Evolutionary conservation across 2,888 invertebrate genomes (phyloP).

Genomic region (Hylaea fasciaria): DNA sequence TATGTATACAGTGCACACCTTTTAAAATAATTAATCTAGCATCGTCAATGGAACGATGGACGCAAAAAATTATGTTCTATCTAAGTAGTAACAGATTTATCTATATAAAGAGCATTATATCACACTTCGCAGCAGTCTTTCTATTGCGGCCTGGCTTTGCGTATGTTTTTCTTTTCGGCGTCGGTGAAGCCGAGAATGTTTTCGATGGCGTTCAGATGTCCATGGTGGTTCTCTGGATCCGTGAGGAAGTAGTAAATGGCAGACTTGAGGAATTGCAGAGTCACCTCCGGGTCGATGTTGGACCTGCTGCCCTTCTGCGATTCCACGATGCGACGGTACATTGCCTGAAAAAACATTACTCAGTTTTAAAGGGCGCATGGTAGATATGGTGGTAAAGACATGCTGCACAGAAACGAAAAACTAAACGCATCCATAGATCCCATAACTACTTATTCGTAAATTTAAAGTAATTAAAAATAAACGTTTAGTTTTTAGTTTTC

Average conservation of each 20-base stretch:
- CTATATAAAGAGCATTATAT: constrained; percentile 69
- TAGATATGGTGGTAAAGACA: background rate
- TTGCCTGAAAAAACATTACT: constrained; percentile 85
- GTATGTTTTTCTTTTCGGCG: constrained; percentile 91
- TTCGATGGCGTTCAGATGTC: constrained; percentile 95
- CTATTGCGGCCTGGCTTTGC: constrained; percentile 86
- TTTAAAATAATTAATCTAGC: constrained; percentile 34
- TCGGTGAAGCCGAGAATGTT: constrained; percentile 96
- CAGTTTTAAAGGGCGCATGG: constrained; percentile 2
- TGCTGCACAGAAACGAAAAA: background rate
- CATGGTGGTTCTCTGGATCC: constrained; percentile 94
- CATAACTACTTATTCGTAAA: background rate
- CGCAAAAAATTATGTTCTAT: constrained; percentile 54
- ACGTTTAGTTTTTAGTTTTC: too few species aligned
- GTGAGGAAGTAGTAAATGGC: constrained; percentile 97
- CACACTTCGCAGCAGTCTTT: constrained; percentile 75
- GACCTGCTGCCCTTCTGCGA: constrained; percentile 89
- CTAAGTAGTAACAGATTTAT: constrained; percentile 58
- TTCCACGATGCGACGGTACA: constrained; percentile 93
- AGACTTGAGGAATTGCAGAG: constrained; percentile 95
- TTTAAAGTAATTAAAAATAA: too few species aligned
- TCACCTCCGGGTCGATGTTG: constrained; percentile 94
- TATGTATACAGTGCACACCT: constrained; percentile 45
- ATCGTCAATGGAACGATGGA: constrained; percentile 56
- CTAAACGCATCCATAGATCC: too few species aligned